Conservation (phyloP, 1,140 invertebrate species). For the Drosophila sechellia region DNA sequence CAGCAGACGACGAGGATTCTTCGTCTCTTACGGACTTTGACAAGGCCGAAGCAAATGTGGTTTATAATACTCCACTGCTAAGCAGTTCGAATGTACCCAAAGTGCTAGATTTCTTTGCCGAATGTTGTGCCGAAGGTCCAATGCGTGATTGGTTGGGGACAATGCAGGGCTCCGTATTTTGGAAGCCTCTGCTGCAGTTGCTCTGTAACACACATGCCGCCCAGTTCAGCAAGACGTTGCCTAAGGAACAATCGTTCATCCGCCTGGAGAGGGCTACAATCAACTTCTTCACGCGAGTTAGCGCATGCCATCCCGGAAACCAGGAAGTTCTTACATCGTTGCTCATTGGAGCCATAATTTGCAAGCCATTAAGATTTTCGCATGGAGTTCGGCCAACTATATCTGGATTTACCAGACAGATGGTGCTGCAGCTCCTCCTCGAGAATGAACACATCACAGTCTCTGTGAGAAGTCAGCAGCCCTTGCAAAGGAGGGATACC, state of each 20-base stretch:
- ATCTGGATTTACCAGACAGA: slow-evolving; percentile 93
- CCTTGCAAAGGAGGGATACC: slow-evolving; percentile 69
- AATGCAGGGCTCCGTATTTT: slow-evolving; percentile 91
- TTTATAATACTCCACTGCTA: slow-evolving; percentile 40
- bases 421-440: slow-evolving; percentile 93
- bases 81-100: slow-evolving; percentile 85
- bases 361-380: slow-evolving; percentile 56
- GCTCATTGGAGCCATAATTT: slow-evolving; percentile 85
- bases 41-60: slow-evolving; percentile 79
- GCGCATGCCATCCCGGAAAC: slow-evolving; percentile 93
- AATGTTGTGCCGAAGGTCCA: slow-evolving; percentile 90
- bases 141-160: slow-evolving; percentile 95
- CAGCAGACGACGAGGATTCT: slow-evolving; percentile 26
- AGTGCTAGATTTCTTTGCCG: slow-evolving; percentile 92
- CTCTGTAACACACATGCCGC: slow-evolving; percentile 86
- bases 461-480: slow-evolving; percentile 87
- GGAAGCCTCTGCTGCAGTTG: slow-evolving; percentile 91
- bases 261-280: slow-evolving; percentile 91
- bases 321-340: slow-evolving; percentile 93
- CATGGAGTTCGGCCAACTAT: slow-evolving; percentile 85
- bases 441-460: slow-evolving; percentile 94
- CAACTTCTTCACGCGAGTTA: slow-evolving; percentile 91
- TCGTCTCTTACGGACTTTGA: slow-evolving; percentile 85
- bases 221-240: slow-evolving; percentile 85
- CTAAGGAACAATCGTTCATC: slow-evolving; percentile 86